Base-by-base conservation (phyloP, 1,140 invertebrate genomes). In the Bombus haemorrhoidalis region DNA sequence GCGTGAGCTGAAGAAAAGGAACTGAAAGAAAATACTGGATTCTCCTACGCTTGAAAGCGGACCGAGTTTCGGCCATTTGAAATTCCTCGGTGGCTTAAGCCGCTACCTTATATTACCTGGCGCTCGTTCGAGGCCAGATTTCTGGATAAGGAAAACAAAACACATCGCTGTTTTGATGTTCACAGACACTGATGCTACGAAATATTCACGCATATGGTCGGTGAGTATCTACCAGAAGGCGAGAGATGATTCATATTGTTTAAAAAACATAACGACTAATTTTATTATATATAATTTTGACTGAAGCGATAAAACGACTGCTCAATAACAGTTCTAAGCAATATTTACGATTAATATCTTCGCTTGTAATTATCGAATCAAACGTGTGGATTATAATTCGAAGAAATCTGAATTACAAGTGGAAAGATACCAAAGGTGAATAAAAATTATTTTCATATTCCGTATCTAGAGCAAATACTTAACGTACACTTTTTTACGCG, bases 1-100 rank as follows among this genome's bases (percentile, higher is more conserved):
- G 62, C 74, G 88, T 86, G 89, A 91, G 88, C 41, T 41, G 78
- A 88, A 80, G 83, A 86, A 86, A 91, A 90, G 86, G 74, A 86
- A 85, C 37, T 79, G 72, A 66, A 86, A 87, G 80, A 83, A 86
- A 90, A 87, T 82, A 85, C 71, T 74, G 62, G 57, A 62, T 80
- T 77, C 80, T 78, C 81, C 77, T 76, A 81, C 73, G 73, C 78
- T 57, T 57, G 64, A 53, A 41, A 77, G 77, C 83, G 81, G 62
- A 18, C 68, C 68, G 66, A 66, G 64, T 68, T 81, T 83, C 72
- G 87, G 68, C 68, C 71, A 34, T 69, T 74, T 73, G 75, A 78
- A 84, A 86, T 83, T 83, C 68, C 59, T 78, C 68, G 1, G 72
- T 83, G 39, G 85, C 79, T 82, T 86, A 81, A 86, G 64, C 28